Evolutionary conservation across 2,113 vertebrate species (phyloP).

Genomic region (Cebidichthys violaceus): DNA sequence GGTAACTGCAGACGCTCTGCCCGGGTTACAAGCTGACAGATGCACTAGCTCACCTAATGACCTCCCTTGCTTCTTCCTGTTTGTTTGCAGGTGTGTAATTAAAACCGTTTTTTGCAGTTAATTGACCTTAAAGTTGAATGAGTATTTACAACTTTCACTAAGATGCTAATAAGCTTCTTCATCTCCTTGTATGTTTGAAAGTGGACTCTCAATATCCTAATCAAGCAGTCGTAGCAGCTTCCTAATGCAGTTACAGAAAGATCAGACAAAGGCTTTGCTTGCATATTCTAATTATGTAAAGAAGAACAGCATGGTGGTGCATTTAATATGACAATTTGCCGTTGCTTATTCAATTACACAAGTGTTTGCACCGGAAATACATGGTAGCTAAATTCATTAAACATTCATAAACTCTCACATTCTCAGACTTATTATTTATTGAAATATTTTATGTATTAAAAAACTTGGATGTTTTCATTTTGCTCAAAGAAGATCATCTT

Average conservation of each 20-base stretch:
- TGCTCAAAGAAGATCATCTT: not conserved
- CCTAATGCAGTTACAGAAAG: slow-evolving; percentile 39
- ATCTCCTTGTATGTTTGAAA: slow-evolving; percentile 21
- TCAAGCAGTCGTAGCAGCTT: slow-evolving; percentile 59
- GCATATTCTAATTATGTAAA: slow-evolving; percentile 64
- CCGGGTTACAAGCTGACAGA: not conserved
- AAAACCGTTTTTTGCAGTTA: not conserved
- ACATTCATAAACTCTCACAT: not conserved
- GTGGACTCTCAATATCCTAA: slow-evolving; percentile 35
- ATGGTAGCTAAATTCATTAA: slow-evolving; percentile 21
- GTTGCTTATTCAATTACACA: slow-evolving; percentile 52
- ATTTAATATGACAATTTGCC: slow-evolving; percentile 54
- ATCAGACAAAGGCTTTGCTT: slow-evolving; percentile 57
- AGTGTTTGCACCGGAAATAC: not conserved
- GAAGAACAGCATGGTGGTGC: slow-evolving; percentile 36
- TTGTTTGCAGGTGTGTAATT: slow-evolving; percentile 4
- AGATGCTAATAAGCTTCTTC: slow-evolving; percentile 11
- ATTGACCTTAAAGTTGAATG: slow-evolving; percentile 42
- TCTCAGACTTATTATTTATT: not conserved
- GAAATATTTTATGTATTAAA: not conserved
- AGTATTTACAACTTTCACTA: slow-evolving; percentile 12
- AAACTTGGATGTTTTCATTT: not conserved
- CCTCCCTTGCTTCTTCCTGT: not conserved
- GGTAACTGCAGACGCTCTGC: not conserved
- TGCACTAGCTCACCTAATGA: not conserved